Conservation (phyloP, 2,113 vertebrate species). For the Paramormyrops kingsleyae region DNA sequence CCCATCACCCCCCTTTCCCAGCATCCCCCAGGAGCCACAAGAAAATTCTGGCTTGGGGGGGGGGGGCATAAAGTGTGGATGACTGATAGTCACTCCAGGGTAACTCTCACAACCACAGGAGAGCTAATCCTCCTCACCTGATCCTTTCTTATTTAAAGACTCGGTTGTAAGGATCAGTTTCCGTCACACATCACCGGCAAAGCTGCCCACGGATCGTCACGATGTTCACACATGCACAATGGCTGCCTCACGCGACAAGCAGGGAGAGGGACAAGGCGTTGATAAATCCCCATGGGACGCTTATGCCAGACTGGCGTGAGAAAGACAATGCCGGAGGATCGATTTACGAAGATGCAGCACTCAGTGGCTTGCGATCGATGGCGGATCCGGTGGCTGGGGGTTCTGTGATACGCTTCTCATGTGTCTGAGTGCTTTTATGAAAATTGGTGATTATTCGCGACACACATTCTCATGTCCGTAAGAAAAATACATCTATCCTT, state of each 20-base stretch:
- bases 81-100: neutral
- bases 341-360: slow-evolving; percentile 5
- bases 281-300: neutral
- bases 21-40: neutral
- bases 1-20: neutral
- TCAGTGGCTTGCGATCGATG: neutral
- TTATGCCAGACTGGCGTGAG: neutral
- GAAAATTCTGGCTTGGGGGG: neutral
- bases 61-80: neutral
- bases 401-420: neutral
- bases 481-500: neutral
- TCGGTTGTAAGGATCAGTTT: neutral
- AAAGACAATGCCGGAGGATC: neutral
- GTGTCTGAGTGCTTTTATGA: neutral
- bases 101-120: neutral
- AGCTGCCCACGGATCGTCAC: neutral
- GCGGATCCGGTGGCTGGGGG: neutral
- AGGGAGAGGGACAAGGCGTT: neutral
- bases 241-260: neutral
- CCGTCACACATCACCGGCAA: neutral
- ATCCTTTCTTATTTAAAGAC: neutral
- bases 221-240: neutral
- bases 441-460: neutral
- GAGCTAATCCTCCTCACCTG: neutral
- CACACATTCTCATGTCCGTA: neutral